Base-by-base conservation (phyloP, 2,888 invertebrate genomes). In the Lepeophtheirus nordmannii region DNA sequence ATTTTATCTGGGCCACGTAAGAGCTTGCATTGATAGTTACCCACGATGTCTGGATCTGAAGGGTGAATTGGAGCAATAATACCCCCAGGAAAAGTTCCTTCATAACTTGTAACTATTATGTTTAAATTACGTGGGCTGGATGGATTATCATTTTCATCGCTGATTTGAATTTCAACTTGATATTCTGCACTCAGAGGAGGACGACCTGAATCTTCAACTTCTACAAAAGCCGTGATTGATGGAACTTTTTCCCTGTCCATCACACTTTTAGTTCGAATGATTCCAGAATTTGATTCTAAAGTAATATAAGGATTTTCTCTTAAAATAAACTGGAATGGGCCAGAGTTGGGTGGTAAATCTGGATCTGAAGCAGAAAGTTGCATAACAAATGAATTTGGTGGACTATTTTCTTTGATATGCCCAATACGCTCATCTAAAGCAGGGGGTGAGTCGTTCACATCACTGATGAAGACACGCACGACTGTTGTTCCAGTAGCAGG, bases 401-500 rank as follows among this genome's bases (percentile, higher is more conserved):
- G 87, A 74, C 89, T 87, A 73, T 92, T 91, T 77, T 94, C 94
- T 67, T 82, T 81, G 0, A 94, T 84, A 69, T 84, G 83, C 0
- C 89, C 92, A 57, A 84, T 76, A 22, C 86, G 81, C 69, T 82
- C 82, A 69, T 86, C 85, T 72, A 94, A 89, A 41, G 83, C 77
- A 0, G 93, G 94, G 0, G 89, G 89, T 74, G 93, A 93, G 73
- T 94, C 93, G 73, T 94, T 94, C n/a, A 91, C 82, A 74, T 94
- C 93, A 10, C 82, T 80, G 1, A 94, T 74, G 30, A 83, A 81
- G 65, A 94, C 85, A 74, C 83, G 84, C 0, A 94, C 86, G 0
- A 83, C 83, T 0, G 90, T 82, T 0, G 88, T 89, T n/a, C 91
- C 93, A 59, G 91, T 92, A 78, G 91, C 89, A 1, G 91, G 89